Conservation (phyloP, 2,888 invertebrate species). For the Stenotaenia linearis region DNA sequence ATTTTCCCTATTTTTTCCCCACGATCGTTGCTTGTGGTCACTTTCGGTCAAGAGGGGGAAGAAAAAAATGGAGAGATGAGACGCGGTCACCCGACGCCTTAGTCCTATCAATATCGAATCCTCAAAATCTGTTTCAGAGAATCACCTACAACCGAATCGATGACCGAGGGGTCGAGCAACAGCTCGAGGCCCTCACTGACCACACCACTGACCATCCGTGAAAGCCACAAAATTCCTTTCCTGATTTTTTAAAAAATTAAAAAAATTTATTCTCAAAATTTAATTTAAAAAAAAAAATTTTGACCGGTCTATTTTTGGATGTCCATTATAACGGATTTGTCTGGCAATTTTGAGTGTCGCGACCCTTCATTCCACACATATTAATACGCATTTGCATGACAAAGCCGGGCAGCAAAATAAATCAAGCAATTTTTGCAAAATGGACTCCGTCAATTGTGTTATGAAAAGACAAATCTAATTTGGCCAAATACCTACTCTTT, state of each 20-base stretch:
- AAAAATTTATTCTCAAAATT: background rate
- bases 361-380: background rate
- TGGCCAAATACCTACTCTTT: background rate
- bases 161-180: constrained; percentile 3
- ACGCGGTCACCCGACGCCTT: background rate
- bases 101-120: constrained; percentile 3
- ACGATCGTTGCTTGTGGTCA: background rate
- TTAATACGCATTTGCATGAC: background rate
- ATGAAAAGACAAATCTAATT: constrained; percentile 1
- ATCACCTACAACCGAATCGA: constrained; percentile 1
- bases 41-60: background rate
- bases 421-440: background rate
- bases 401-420: background rate
- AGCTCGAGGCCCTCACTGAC: background rate
- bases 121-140: background rate
- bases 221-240: background rate
- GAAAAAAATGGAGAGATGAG: background rate
- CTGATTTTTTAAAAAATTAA: no score
- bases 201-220: background rate
- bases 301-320: background rate
- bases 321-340: background rate
- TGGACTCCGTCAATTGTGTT: background rate
- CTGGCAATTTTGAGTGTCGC: background rate
- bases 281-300: background rate
- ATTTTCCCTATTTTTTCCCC: background rate